Conservation (phyloP, 2,888 invertebrate genomes). For the Diarsia dahlii region DNA sequence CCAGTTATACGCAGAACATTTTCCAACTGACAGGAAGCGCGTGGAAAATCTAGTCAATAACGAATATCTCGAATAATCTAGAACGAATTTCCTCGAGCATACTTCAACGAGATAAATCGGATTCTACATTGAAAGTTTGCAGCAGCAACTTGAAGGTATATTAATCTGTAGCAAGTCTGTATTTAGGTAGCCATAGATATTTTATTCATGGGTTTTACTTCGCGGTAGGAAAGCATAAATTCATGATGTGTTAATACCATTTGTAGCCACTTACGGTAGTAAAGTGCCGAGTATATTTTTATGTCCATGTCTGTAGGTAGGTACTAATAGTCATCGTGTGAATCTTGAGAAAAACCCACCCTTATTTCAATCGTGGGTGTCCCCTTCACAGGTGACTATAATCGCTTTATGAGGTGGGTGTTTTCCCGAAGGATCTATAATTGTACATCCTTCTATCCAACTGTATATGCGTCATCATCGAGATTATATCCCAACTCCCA, state of each 20-base stretch:
- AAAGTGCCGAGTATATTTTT: conserved; percentile 35
- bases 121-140: conserved; percentile 48
- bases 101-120: conserved; percentile 57
- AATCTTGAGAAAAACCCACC: conserved; percentile 4
- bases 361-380: background rate
- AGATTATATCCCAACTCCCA: background rate
- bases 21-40: background rate
- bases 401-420: background rate
- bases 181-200: conserved; percentile 36
- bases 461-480: background rate
- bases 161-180: conserved; percentile 4
- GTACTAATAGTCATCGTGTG: background rate
- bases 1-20: conserved; percentile 8
- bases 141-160: conserved; percentile 12
- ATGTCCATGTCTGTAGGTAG: background rate
- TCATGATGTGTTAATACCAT: conserved; percentile 53
- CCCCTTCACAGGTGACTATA: background rate
- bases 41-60: conserved; percentile 36
- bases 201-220: conserved; percentile 57
- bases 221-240: conserved; percentile 43
- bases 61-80: conserved; percentile 49
- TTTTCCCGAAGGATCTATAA: background rate
- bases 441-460: background rate
- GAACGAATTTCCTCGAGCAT: conserved; percentile 44
- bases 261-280: conserved; percentile 39